Evolutionary conservation across 2,113 vertebrate species (phyloP), one percentile per base, ranked within the genome.

Genomic region (Meleagris gallopavo): DNA sequence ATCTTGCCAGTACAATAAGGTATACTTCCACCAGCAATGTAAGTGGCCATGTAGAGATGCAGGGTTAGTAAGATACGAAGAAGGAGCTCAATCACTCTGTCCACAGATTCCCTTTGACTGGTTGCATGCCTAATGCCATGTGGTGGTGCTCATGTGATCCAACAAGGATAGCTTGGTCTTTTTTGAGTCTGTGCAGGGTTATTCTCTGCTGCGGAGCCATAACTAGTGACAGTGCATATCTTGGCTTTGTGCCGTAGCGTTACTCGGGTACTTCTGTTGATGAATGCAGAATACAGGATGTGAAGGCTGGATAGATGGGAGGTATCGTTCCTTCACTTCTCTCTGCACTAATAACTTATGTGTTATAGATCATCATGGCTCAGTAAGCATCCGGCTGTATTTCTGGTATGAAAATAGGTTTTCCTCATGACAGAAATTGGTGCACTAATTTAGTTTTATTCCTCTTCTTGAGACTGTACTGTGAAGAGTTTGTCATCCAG

Each of bases 401-500:
- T 73, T 95, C 96, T 95, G 64, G 92, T 92, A 77, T 40, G 86
- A 93, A 93, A 95, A 74, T 62, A 87, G 32, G 25, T 70, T 84
- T 97, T 93, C 58, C 76, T 83, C 36, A 16, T 84, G 89, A 79
- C 54, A 78, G 52, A 85, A 86, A 65, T 79, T 61, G 66, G 61
- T 71, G 64, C 41, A 22, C 89, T 90, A 48, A 76, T 89, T 96
- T 88, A 88, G 71, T 94, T 94, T 90, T 82, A 93, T 94, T 95
- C 94, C 82, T 94, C 55, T 89, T 82, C 88, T 90, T 96, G 91
- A 95, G 95, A 72, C 83, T 54, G 70, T 66, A 19, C 86, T 76
- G 30, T 41, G 80, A 60, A 88, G 80, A 52, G 48, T 85, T 32
- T 94, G 77, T 87, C 61, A 79, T 77, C 65, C 74, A 90, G 89